Base-by-base conservation (phyloP, 1,140 invertebrate genomes). In the Papilio dardanus region DNA sequence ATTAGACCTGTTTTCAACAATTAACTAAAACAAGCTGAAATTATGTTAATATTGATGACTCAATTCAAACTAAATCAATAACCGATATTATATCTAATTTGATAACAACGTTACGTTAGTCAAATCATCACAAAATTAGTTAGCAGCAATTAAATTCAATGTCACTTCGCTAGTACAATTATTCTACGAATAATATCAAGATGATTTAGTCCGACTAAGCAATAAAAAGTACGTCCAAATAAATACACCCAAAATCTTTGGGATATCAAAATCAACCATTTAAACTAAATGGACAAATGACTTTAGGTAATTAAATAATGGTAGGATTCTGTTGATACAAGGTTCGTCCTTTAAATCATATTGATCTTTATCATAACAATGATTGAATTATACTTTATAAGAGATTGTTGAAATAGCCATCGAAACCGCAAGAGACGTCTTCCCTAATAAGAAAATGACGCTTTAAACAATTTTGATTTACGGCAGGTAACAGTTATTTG, bases 391-490 rank as follows among this genome's bases (percentile, higher is more conserved):
- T 4, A 42, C 16, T 42, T 16, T n/a, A 42, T 19, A 69, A 24
- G 35, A 69, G 35, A 69, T 33, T 30, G 24, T 46, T 37, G 19
- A 68, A 68, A 68, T 24, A 35, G 33, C 33, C 66, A 33, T n/a
- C 31, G 66, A 19, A 31, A 40, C 66, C 66, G 66, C 66, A 68
- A 68, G 66, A 40, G 66, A 68, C 37, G 67, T 69, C 35, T 28
- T 42, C 10, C 35, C 35, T 21, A 42, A 19, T 50, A 21, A 21
- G 19, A 19, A 14, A 50, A 50, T 50, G 19, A n/a, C n/a, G 0
- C 46, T 50, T 42, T 12, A 42, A 42, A 40, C 16, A 50, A n/a
- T 6, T 50, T 50, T 19, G n/a, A 21, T 40, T 42, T 42, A 42
- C 35, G 2, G 3, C 10, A 37, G 10, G 10, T 37, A 12, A n/a